Percentiles rank a stretch among this genome's conserved stretches.
phyloP scores from a whole-genome alignment of 1,140 invertebrate genomes.

The Chrysopa pallens region DNA sequence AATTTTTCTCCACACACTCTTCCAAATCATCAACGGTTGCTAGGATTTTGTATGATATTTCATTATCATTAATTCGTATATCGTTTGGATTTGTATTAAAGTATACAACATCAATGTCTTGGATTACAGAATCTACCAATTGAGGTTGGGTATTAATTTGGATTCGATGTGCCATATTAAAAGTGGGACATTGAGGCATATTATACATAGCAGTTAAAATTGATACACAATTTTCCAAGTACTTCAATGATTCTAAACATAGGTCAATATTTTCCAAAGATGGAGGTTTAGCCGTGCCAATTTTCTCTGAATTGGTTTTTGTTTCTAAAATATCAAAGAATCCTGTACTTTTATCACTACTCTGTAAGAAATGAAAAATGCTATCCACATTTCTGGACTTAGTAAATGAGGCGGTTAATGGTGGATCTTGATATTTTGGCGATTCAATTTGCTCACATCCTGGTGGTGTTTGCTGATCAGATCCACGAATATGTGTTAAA shows the following conservation, averaged over 20 bases:
- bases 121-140: slow-evolving; percentile 68
- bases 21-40: slow-evolving; percentile 32
- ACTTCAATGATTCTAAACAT: slow-evolving; percentile 69
- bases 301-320: slow-evolving; percentile 7
- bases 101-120: slow-evolving; percentile 47
- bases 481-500: slow-evolving; percentile 45
- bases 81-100: slow-evolving; percentile 27
- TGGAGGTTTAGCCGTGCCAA: slow-evolving; percentile 9
- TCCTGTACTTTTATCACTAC: background rate
- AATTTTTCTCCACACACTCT: slow-evolving; percentile 32
- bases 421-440: slow-evolving; percentile 7
- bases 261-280: slow-evolving; percentile 33
- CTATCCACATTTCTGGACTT: background rate
- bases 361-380: background rate
- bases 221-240: slow-evolving; percentile 65
- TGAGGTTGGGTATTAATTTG: slow-evolving; percentile 59
- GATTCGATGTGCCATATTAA: slow-evolving; percentile 76
- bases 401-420: background rate
- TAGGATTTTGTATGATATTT: slow-evolving; percentile 40
- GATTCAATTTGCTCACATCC: slow-evolving; percentile 13
- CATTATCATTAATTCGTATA: slow-evolving; percentile 18
- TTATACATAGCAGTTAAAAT: slow-evolving; percentile 83
- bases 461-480: slow-evolving; percentile 20
- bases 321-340: slow-evolving; percentile 1
- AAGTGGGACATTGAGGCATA: slow-evolving; percentile 86